Evolutionary conservation across 2,113 vertebrate species (phyloP).

Genomic region (Corydoras sp.): DNA sequence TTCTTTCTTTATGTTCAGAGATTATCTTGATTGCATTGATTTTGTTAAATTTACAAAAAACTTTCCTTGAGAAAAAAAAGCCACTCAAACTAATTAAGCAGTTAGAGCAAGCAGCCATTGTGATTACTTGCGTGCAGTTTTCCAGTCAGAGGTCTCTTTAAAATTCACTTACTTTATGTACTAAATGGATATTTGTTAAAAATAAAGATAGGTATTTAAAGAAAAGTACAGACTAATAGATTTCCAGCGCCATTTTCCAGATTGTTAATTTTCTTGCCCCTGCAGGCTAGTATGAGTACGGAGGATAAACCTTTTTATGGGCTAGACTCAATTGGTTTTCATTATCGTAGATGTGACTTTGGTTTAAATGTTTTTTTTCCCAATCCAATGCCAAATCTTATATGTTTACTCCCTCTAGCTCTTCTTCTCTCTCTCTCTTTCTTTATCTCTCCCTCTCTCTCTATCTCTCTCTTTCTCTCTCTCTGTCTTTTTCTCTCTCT

Average conservation of each 20-base stretch:
- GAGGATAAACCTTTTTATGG: constrained; percentile 71
- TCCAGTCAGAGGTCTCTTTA: constrained; percentile 48
- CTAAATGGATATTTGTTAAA: constrained; percentile 57
- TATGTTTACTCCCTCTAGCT: constrained; percentile 16
- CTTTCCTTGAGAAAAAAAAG: not conserved
- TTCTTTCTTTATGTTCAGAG: no score
- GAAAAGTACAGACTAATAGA: constrained; percentile 56
- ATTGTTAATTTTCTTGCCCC: constrained; percentile 66
- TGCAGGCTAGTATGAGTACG: constrained; percentile 67
- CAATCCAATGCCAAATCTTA: constrained; percentile 32
- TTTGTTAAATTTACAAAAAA: constrained; percentile 13
- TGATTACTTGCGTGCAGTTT: constrained; percentile 41
- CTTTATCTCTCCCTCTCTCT: not conserved
- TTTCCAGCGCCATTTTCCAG: constrained; percentile 55
- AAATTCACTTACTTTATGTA: constrained; percentile 44
- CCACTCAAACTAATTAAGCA: constrained; percentile 27
- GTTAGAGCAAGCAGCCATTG: constrained; percentile 10
- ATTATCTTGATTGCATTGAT: constrained; percentile 12
- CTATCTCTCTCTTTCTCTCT: not conserved
- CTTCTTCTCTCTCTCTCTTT: not conserved
- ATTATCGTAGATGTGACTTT: constrained; percentile 70
- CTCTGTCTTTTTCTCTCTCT: constrained; percentile 11
- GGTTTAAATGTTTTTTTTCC: constrained; percentile 43
- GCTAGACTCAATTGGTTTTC: constrained; percentile 67
- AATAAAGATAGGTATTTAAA: constrained; percentile 58